phyloP scores from a whole-genome alignment of 2,113 vertebrate genomes.

The Gopherus flavomarginatus region DNA sequence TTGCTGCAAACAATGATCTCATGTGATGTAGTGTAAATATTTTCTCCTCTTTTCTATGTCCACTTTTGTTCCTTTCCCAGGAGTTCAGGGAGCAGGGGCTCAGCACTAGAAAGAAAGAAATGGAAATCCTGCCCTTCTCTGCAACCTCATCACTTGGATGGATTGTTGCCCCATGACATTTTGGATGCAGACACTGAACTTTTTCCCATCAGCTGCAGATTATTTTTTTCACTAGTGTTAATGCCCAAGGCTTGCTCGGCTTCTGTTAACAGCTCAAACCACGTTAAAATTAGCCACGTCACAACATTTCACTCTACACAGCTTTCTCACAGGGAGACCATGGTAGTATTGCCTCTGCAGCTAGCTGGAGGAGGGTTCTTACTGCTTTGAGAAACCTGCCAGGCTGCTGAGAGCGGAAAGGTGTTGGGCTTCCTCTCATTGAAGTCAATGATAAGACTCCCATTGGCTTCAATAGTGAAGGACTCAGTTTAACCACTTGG shows the following conservation, averaged over 20 bases:
- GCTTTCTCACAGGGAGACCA: fast-evolving
- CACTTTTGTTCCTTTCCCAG: neutral
- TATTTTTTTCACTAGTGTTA: too few relatives aligned
- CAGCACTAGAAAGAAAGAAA: neutral
- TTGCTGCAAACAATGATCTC: neutral
- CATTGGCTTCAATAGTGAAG: neutral
- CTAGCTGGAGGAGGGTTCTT: neutral
- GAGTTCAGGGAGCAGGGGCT: neutral
- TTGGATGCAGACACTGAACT: fast-evolving
- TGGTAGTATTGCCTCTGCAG: neutral
- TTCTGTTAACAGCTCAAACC: neutral
- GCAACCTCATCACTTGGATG: fast-evolving
- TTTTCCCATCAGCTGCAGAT: fast-evolving
- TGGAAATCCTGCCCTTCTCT: neutral
- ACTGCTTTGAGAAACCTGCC: neutral
- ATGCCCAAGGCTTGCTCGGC: fast-evolving
- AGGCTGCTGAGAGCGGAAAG: neutral
- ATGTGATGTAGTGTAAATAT: neutral
- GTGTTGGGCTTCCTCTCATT: neutral
- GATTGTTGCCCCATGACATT: fast-evolving
- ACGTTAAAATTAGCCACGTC: neutral
- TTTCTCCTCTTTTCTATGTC: neutral
- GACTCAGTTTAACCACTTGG: neutral
- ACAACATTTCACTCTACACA: neutral
- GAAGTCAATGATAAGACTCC: neutral